A percentile compares a stretch with the other conserved stretches of the same genome.
Conservation (phyloP, 2,888 invertebrate species). For the Dasysyrphus tricinctus region DNA sequence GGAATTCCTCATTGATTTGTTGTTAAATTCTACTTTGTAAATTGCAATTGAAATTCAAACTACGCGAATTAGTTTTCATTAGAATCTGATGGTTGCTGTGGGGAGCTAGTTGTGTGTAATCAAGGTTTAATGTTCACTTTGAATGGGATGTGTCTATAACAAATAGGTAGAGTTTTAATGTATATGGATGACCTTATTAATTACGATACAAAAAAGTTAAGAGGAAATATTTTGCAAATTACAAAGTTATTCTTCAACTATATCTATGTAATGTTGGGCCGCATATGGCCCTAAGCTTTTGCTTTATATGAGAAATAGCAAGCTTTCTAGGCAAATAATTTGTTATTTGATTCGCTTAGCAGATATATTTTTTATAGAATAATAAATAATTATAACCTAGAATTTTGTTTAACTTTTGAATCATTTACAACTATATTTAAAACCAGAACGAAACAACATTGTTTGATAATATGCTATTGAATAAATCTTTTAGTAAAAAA, state of each 20-base stretch:
- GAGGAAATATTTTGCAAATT: not conserved
- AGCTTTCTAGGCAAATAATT: too few relatives aligned
- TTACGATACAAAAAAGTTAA: not conserved
- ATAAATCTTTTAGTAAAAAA: too few relatives aligned
- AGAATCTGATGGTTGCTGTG: conserved; percentile 8
- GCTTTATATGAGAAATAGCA: too few relatives aligned
- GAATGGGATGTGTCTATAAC: not conserved
- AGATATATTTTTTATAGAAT: too few relatives aligned
- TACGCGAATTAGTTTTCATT: conserved; percentile 42
- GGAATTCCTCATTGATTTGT: conserved; percentile 38
- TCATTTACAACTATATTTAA: too few relatives aligned
- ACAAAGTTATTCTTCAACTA: not conserved
- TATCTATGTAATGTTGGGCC: too few relatives aligned
- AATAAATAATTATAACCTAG: too few relatives aligned
- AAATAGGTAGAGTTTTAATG: not conserved
- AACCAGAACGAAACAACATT: too few relatives aligned
- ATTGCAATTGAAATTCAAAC: conserved; percentile 53
- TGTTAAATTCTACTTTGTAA: conserved; percentile 18
- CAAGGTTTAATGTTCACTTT: conserved; percentile 22
- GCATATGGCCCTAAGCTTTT: too few relatives aligned
- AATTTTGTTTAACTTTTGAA: too few relatives aligned
- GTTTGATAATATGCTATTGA: too few relatives aligned
- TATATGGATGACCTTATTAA: not conserved
- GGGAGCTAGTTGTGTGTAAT: not conserved
- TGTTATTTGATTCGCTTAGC: too few relatives aligned